Evolutionary conservation across 1,140 invertebrate species (phyloP).

Genomic region (Propsilocerus akamusi): DNA sequence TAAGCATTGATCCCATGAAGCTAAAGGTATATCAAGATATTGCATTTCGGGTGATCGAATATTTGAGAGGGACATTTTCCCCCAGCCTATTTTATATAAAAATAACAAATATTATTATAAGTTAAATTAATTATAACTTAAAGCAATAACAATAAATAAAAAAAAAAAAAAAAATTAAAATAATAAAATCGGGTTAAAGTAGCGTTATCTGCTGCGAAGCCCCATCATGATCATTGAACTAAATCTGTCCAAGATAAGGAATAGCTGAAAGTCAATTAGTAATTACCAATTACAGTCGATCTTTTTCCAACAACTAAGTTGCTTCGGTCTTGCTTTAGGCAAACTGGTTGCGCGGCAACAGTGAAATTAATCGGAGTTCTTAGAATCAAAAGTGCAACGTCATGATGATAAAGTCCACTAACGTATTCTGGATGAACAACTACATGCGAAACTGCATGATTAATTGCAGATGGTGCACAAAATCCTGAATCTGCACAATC

Average conservation of each 20-base stretch:
- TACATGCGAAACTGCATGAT: constrained; percentile 41
- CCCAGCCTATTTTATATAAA: constrained; percentile 19
- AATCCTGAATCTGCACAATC: constrained; percentile 43
- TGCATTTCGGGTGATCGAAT: constrained; percentile 21
- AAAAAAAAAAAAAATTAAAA: background rate
- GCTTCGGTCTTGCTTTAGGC: constrained; percentile 25
- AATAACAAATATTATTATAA: background rate
- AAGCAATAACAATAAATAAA: background rate
- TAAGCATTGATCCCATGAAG: constrained; percentile 22
- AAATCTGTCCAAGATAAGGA: too few relatives aligned
- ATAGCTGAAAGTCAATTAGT: constrained; percentile 8
- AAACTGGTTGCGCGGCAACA: constrained; percentile 33
- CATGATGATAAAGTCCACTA: constrained; percentile 42
- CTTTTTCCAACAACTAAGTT: constrained; percentile 27
- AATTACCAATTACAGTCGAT: constrained; percentile 24
- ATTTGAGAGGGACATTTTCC: constrained; percentile 21
- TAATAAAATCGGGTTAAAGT: background rate
- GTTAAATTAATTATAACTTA: too few relatives aligned
- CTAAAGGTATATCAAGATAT: constrained; percentile 20
- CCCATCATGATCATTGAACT: too few relatives aligned
- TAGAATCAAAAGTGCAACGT: constrained; percentile 43
- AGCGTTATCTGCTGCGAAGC: too few relatives aligned
- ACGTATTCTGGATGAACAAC: constrained; percentile 48
- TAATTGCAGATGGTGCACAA: constrained; percentile 40
- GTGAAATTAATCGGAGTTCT: constrained; percentile 44